Base-by-base conservation (phyloP, 2,113 vertebrate species). In the Apodemus sylvaticus region DNA sequence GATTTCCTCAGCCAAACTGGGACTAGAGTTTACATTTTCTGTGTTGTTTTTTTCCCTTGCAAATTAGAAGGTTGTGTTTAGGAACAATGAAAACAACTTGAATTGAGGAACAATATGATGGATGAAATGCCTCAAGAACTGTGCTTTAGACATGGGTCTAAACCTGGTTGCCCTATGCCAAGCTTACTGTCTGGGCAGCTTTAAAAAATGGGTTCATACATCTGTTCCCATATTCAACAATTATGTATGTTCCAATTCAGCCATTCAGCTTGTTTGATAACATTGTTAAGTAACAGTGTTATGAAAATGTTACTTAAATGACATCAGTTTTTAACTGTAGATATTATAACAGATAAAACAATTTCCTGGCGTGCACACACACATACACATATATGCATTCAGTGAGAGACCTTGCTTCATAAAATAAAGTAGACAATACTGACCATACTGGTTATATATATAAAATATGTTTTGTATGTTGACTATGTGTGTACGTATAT, bases 111-210 rank as follows among this genome's bases (percentile, higher is more conserved):
- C 68, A 48, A 93, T 36, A 4, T 3, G 53, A 13, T 36, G 16
- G 36, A 87, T 16, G 2, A 1, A 11, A 34, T 48, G 7, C 1
- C 31, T 31, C 19, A 39, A 0, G 3, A 24, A 7, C 1, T 22
- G 73, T 78, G 45, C 5, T 55, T 77, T 8, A 14, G 36, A 78
- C 1, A 62, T 36, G 3, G 2, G 42, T n/a, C 82, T 51, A 55
- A 58, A 77, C n/a, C 3, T n/a, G 51, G 16, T 20, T 31, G 0
- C 0, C 86, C n/a, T 53, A 17, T 20, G 74, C 58, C 31, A 55
- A 51, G 24, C 29, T 96, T 34, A 42, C 14, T 31, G 17, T 26
- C 13, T 55, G 0, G 19, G 5, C 0, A 16, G 22, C 29, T 12
- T 58, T 48, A 48, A 48, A 31, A 73, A 14, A 12, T 7, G 17